Conservation (phyloP, 2,113 vertebrate species). For the Scytalopus superciliaris region DNA sequence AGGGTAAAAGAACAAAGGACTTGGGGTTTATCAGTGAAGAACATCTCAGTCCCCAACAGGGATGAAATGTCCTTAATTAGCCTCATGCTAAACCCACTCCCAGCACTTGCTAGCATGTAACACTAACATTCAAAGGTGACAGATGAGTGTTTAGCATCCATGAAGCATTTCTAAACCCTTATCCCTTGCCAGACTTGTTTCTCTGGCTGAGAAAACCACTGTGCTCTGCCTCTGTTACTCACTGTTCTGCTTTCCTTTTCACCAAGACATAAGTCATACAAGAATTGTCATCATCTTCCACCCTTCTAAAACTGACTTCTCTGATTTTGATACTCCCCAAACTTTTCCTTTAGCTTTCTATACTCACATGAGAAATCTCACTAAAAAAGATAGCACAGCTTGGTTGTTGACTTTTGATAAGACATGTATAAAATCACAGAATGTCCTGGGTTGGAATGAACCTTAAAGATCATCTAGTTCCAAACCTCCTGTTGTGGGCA, state of each 20-base stretch:
- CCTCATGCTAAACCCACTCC: background rate
- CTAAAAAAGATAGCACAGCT: background rate
- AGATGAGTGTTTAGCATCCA: background rate
- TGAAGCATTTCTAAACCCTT: background rate
- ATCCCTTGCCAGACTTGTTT: background rate
- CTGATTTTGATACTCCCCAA: background rate
- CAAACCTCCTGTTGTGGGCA: background rate
- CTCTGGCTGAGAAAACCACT: background rate
- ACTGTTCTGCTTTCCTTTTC: background rate
- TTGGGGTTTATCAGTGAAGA: background rate
- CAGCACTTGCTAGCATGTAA: background rate
- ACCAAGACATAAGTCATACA: background rate
- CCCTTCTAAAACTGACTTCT: background rate
- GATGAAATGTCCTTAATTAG: background rate
- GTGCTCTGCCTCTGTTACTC: background rate
- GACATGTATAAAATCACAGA: background rate
- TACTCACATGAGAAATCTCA: background rate
- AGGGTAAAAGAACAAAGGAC: background rate
- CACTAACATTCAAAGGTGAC: background rate
- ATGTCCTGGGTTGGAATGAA: background rate
- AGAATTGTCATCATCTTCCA: background rate
- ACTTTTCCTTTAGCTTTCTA: background rate
- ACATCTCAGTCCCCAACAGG: rapidly evolving
- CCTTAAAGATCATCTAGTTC: background rate
- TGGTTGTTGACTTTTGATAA: background rate